These are phyloP conservation scores for Andricus quercusramuli DNA, from an alignment of 2,888 invertebrate species.

Conservation along the genomic window DNA sequence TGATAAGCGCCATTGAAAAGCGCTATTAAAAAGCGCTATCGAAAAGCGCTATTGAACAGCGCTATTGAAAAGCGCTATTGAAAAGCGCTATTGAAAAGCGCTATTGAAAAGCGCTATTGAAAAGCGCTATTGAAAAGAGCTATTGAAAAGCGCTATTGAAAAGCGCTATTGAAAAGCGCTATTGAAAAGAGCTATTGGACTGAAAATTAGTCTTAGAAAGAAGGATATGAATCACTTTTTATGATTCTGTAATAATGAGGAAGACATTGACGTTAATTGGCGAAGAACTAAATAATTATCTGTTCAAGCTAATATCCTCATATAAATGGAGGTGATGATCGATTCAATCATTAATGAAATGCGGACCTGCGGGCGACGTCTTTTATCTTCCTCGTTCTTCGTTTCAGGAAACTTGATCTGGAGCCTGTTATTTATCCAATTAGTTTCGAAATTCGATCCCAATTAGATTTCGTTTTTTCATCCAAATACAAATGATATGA, in stretches of 20 bases:
- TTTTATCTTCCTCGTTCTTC: slow-evolving; percentile 39
- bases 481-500: not conserved
- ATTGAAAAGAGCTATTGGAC: not conserved
- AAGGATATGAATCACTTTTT: slow-evolving; percentile 30
- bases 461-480: slow-evolving; percentile 23
- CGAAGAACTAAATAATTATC: slow-evolving; percentile 38
- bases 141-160: too few relatives aligned
- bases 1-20: too few relatives aligned
- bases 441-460: slow-evolving; percentile 15
- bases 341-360: slow-evolving; percentile 33
- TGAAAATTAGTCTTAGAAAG: not conserved
- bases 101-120: too few relatives aligned
- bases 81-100: too few relatives aligned
- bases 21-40: too few relatives aligned
- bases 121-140: too few relatives aligned
- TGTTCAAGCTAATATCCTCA: slow-evolving; percentile 26
- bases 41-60: too few relatives aligned
- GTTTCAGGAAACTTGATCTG: slow-evolving; percentile 28
- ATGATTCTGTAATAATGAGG: slow-evolving; percentile 15
- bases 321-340: slow-evolving; percentile 30
- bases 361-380: slow-evolving; percentile 31
- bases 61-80: too few relatives aligned
- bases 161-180: too few relatives aligned
- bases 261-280: slow-evolving; percentile 27
- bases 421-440: slow-evolving; percentile 37